A percentile compares a stretch with the other conserved stretches of the same genome.
These are phyloP conservation scores for Athene noctua DNA, from an alignment of 2,113 vertebrate species.

Conservation along the genomic window DNA sequence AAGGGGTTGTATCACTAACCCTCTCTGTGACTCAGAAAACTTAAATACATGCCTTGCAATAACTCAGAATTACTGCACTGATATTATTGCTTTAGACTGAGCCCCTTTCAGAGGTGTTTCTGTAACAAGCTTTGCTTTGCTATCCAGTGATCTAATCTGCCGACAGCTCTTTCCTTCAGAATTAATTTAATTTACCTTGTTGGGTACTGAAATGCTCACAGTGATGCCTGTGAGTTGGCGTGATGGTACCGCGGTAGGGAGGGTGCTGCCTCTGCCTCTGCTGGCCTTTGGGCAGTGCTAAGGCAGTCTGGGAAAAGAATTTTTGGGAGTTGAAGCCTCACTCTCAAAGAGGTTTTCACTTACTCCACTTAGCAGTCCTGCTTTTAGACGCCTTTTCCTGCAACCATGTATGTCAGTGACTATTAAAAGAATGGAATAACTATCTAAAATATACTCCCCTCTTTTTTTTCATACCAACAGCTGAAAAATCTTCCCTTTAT, in stretches of 20 bases:
- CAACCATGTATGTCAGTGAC: background rate
- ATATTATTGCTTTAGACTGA: background rate
- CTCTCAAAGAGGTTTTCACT: background rate
- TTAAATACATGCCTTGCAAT: background rate
- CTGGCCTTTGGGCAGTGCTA: background rate
- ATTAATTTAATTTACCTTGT: background rate
- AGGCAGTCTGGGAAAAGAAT: no score
- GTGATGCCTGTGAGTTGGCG: rapidly evolving
- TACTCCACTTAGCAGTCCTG: background rate
- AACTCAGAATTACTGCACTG: background rate
- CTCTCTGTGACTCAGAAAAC: background rate
- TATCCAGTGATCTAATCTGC: background rate
- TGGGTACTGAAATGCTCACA: background rate
- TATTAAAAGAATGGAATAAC: background rate
- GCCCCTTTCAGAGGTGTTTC: background rate
- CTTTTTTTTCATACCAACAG: background rate
- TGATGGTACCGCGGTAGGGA: rapidly evolving
- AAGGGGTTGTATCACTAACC: background rate
- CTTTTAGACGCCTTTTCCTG: background rate
- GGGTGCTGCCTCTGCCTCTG: background rate
- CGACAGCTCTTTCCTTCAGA: background rate
- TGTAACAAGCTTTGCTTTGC: background rate
- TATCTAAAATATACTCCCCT: background rate
- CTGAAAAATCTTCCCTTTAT: background rate
- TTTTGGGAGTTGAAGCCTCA: background rate